Evolutionary conservation across 2,888 invertebrate species (phyloP), one percentile per base, ranked within the genome.

Genomic region (Megalurothrips usitatus): DNA sequence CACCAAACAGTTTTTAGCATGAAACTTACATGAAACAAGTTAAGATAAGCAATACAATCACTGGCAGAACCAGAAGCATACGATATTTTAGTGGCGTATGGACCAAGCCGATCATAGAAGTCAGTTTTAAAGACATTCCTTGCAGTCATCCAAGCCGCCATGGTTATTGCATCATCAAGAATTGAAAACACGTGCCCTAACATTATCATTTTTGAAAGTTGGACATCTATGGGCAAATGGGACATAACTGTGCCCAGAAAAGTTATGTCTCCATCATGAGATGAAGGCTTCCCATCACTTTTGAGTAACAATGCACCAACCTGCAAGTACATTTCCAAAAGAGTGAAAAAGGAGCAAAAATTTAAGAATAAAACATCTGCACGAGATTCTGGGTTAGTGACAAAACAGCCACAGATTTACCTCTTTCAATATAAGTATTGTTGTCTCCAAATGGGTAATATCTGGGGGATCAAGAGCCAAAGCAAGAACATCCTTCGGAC

Each of bases 401-500:
- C n/a, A 82, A 34, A 82, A 34, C 9, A 78, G 19, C 52, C 43
- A 43, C 34, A 17, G 75, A 81, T 81, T 84, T 84, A 92, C 92
- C 89, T 94, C 95, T 89, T 97, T 98, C 4, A 98, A 88, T 75
- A 92, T 89, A n/a, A 96, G 89, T 83, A 98, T 90, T 0, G 97
- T 96, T 81, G 92, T 90, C 82, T 92, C 91, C 84, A 98, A 94
- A 85, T 95, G 94, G 34, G 90, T 90, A 63, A 96, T 88, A 86
- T 95, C 92, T 0, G 98, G 98, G 23, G 97, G 96, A 85, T 95
- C 93, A 87, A 98, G 89, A 0, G 97, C 95, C 49, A 95, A 87
- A 0, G 94, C 96, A 0, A 98, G 88, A 48, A 98, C 90, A 49
- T 93, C 92, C 52, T 94, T 94, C 0, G 95, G 93, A 82, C 91